These are phyloP conservation scores for Lutjanus erythropterus DNA, from an alignment of 2,113 vertebrate genomes.

Conservation along the genomic window DNA sequence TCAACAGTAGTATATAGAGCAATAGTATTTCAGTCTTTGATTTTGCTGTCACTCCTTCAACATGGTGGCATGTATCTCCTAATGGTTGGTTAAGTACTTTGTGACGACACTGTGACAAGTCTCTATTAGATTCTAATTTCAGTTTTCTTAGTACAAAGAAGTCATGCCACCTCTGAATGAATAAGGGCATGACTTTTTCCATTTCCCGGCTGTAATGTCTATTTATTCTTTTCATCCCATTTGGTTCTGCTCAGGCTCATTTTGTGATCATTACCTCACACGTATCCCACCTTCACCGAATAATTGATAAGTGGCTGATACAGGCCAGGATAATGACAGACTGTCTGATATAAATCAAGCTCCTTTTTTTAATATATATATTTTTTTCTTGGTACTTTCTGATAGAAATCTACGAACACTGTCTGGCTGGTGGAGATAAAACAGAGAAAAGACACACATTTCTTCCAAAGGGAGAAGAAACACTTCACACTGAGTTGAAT, in stretches of 20 bases:
- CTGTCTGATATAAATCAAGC: slow-evolving; percentile 23
- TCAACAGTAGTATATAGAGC: background rate
- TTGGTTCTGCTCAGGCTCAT: slow-evolving; percentile 36
- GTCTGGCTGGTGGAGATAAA: slow-evolving; percentile 11
- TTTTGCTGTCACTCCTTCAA: background rate
- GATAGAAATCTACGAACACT: background rate
- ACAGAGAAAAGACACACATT: background rate
- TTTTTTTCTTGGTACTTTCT: background rate
- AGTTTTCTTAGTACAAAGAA: slow-evolving; percentile 29
- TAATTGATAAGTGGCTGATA: slow-evolving; percentile 21
- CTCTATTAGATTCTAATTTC: slow-evolving; percentile 44
- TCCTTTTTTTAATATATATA: background rate
- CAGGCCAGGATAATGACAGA: slow-evolving; percentile 4
- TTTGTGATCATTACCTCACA: slow-evolving; percentile 21
- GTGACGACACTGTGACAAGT: slow-evolving; percentile 13
- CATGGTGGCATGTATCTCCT: background rate
- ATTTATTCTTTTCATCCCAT: slow-evolving; percentile 31
- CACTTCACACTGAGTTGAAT: background rate
- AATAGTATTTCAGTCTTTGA: slow-evolving; percentile 10
- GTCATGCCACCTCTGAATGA: slow-evolving; percentile 43
- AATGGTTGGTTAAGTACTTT: slow-evolving; percentile 3
- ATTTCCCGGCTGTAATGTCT: slow-evolving; percentile 28
- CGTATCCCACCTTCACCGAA: background rate
- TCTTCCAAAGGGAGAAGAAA: background rate
- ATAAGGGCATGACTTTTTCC: slow-evolving; percentile 37